These are phyloP conservation scores for Budorcas taxicolor DNA, from an alignment of 2,113 vertebrate genomes.

Conservation along the genomic window DNA sequence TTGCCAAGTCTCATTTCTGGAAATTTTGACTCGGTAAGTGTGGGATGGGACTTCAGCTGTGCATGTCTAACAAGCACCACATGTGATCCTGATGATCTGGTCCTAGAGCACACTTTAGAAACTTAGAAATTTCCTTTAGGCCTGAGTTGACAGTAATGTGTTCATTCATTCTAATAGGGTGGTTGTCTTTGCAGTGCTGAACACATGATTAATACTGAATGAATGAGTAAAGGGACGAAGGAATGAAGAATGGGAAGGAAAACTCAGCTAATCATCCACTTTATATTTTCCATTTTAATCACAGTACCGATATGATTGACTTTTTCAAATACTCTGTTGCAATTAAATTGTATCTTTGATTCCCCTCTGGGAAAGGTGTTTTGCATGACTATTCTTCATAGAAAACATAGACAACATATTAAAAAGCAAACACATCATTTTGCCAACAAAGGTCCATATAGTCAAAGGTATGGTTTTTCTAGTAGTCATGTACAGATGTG, in stretches of 20 bases:
- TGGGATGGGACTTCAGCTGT: background rate
- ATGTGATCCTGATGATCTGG: background rate
- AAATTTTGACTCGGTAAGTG: conserved; percentile 14
- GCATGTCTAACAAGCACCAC: conserved; percentile 30
- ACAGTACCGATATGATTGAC: background rate
- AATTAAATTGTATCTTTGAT: conserved; percentile 26
- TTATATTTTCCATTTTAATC: background rate
- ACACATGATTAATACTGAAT: background rate
- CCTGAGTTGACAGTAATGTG: background rate
- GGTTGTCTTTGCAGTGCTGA: background rate
- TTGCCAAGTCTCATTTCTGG: background rate
- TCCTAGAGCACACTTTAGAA: background rate
- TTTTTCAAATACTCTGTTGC: conserved; percentile 1
- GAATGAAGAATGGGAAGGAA: background rate
- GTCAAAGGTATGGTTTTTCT: background rate
- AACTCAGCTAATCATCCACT: background rate
- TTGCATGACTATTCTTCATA: conserved; percentile 32
- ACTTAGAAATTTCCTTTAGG: background rate
- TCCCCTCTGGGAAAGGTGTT: background rate
- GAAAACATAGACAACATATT: background rate
- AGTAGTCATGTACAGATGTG: background rate
- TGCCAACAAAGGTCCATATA: background rate
- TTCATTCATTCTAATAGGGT: background rate
- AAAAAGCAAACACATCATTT: background rate
- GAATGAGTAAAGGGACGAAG: background rate